Conservation (phyloP, 1,140 invertebrate genomes). For the Drosophila takahashii region DNA sequence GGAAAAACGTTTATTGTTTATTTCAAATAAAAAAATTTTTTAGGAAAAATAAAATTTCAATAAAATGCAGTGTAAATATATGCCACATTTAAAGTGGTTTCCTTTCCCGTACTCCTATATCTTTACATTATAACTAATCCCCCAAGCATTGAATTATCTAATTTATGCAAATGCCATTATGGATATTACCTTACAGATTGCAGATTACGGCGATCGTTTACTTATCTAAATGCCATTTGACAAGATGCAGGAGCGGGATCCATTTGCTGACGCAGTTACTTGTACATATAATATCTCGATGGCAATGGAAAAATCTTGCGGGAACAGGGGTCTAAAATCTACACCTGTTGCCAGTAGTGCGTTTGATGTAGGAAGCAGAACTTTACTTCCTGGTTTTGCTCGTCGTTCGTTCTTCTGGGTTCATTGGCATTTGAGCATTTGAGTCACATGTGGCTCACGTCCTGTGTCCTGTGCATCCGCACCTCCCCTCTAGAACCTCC, state of each 20-base stretch:
- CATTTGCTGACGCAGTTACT: conserved; percentile 27
- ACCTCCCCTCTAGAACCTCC: conserved; percentile 12
- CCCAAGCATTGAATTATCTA: conserved; percentile 19
- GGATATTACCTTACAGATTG: conserved; percentile 40
- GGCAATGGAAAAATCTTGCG: conserved; percentile 33
- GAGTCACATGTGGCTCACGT: conserved; percentile 73
- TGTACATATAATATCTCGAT: conserved; percentile 21
- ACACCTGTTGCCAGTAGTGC: conserved; percentile 57
- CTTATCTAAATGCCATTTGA: conserved; percentile 46
- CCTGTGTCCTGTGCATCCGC: conserved; percentile 48
- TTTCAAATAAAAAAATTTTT: too few species aligned
- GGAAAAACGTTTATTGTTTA: too few species aligned
- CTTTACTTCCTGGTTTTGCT: conserved; percentile 69
- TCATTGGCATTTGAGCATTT: conserved; percentile 70
- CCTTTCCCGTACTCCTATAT: conserved; percentile 9
- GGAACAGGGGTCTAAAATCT: conserved; percentile 5
- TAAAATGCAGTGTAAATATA: background rate
- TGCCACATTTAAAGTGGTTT: background rate
- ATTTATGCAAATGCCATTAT: conserved; percentile 48
- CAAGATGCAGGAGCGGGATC: conserved; percentile 12
- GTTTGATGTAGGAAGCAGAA: conserved; percentile 44
- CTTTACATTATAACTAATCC: conserved; percentile 3
- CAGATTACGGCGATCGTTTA: conserved; percentile 43
- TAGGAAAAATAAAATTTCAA: too few species aligned
- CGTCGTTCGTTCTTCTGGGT: conserved; percentile 37